Percentiles rank a stretch among this genome's conserved stretches.
Evolutionary conservation across 92 coral and sea anemone genomes (phyloP).

Genomic region (Diadumene lineata): DNA sequence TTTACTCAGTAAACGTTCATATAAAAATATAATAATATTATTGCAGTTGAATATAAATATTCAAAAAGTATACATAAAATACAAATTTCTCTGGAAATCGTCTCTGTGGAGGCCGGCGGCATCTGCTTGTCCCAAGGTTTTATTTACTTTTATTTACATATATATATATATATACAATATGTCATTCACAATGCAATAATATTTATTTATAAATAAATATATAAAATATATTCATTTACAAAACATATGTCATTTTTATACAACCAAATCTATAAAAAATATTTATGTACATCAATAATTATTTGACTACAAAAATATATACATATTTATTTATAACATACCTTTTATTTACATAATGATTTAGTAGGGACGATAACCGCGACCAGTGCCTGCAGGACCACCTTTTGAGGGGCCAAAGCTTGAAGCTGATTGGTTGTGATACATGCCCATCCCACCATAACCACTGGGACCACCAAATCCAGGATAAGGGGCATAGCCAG

Average conservation of each 20-base stretch:
- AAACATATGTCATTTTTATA: too few relatives aligned
- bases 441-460: conserved; percentile 17
- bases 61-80: background rate
- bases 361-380: conserved; percentile 52
- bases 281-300: too few relatives aligned
- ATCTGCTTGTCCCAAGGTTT: too few relatives aligned
- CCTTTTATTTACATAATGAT: conserved; percentile 16
- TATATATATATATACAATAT: background rate
- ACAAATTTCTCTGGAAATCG: background rate
- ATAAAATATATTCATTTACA: too few relatives aligned
- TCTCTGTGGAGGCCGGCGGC: too few relatives aligned
- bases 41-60: background rate
- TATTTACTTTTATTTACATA: too few relatives aligned
- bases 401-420: conserved; percentile 9
- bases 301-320: background rate
- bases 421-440: conserved; percentile 17
- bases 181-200: background rate
- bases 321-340: conserved; percentile 15
- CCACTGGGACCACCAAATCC: conserved; percentile 33
- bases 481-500: conserved; percentile 22
- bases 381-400: conserved; percentile 9
- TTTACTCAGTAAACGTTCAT: too few relatives aligned
- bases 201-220: too few relatives aligned
- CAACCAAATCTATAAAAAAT: background rate
- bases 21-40: background rate